Conservation (phyloP, 2,113 vertebrate genomes). For the Canis aureus region DNA sequence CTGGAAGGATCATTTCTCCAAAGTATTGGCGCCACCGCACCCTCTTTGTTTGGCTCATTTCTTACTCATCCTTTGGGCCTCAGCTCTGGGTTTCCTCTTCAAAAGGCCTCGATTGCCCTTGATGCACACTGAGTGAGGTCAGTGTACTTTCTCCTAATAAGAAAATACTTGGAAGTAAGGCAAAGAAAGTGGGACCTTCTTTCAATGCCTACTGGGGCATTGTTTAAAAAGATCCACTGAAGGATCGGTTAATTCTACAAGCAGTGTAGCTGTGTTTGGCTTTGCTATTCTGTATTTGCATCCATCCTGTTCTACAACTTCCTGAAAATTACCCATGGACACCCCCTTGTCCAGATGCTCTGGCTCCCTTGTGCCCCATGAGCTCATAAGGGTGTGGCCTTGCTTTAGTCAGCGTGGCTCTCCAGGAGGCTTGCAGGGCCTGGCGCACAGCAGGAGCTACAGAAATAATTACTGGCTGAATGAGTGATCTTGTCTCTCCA, state of each 20-base stretch:
- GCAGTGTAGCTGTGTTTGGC: background rate
- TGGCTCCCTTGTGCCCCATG: background rate
- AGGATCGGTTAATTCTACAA: background rate
- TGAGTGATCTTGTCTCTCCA: background rate
- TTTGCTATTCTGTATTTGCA: background rate
- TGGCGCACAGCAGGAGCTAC: background rate
- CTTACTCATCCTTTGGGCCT: background rate
- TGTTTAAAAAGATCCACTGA: background rate
- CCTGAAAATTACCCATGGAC: background rate
- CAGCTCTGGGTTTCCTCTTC: background rate
- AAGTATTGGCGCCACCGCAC: accelerated
- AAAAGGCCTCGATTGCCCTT: background rate
- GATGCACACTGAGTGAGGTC: background rate
- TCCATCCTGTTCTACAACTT: background rate
- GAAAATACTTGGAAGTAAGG: background rate
- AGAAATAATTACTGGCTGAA: background rate
- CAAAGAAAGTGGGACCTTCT: background rate
- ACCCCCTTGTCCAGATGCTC: background rate
- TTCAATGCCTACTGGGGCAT: background rate
- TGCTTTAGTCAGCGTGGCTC: background rate
- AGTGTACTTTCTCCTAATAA: background rate
- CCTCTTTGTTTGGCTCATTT: background rate
- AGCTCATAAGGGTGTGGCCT: background rate
- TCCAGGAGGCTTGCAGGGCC: conserved; percentile 16
- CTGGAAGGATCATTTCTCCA: background rate